A percentile compares a stretch with the other conserved stretches of the same genome.
Conservation (phyloP, 2,113 vertebrate genomes). For the Rhabdomys dilectus region DNA sequence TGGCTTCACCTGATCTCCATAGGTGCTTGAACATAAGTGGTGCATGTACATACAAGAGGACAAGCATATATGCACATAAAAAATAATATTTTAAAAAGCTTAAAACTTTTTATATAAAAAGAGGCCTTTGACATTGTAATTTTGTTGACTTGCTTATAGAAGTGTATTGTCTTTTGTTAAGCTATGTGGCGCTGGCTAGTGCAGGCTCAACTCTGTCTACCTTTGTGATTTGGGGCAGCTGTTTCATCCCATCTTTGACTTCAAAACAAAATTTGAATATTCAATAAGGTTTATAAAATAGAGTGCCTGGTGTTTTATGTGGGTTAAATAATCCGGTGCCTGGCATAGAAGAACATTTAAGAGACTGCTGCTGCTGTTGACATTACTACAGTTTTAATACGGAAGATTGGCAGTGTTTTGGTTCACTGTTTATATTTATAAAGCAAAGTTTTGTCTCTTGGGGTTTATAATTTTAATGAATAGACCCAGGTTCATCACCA, state of each 20-base stretch:
- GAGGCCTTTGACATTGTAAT: not conserved
- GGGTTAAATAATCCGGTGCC: not conserved
- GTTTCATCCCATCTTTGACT: not conserved
- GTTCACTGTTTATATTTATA: not conserved
- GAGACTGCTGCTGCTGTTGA: not conserved
- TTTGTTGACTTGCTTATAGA: not conserved
- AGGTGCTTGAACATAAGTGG: no score
- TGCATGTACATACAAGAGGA: not conserved
- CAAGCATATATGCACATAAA: not conserved
- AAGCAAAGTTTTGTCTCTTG: not conserved
- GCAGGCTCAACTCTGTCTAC: not conserved
- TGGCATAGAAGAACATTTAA: not conserved
- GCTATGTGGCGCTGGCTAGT: not conserved
- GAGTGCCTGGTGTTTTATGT: not conserved
- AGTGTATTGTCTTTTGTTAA: not conserved
- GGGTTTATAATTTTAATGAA: constrained; percentile 24
- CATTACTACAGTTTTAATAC: not conserved
- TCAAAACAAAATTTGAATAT: not conserved
- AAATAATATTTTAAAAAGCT: not conserved
- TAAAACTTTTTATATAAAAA: not conserved
- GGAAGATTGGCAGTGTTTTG: not conserved
- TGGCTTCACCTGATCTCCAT: not conserved
- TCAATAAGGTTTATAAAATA: not conserved
- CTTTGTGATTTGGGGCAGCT: not conserved
- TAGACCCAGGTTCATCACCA: not conserved